Conservation (phyloP, 1,140 invertebrate genomes). For the Nymphalis io region DNA sequence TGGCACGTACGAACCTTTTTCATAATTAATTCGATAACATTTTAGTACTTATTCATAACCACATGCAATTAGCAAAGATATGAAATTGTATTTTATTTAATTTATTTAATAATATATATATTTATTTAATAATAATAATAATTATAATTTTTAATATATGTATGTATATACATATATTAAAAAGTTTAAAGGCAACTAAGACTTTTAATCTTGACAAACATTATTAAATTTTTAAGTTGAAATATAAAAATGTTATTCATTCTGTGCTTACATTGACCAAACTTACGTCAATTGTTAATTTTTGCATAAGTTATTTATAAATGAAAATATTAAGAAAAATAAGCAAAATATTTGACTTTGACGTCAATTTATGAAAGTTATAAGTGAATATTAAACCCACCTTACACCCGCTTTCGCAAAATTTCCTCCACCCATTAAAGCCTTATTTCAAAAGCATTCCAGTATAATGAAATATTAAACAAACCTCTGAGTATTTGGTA, state of each 20-base stretch:
- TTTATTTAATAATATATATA: neutral
- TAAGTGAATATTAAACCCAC: neutral
- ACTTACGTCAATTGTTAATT: too few species aligned
- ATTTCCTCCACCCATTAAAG: neutral
- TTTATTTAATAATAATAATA: neutral
- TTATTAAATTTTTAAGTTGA: too few species aligned
- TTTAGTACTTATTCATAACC: constrained; percentile 9
- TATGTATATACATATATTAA: neutral
- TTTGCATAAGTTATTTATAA: too few species aligned
- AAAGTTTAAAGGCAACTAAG: too few species aligned
- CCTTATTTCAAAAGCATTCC: constrained; percentile 23
- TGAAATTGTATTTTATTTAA: neutral
- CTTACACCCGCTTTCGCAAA: constrained; percentile 9
- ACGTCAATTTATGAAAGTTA: neutral
- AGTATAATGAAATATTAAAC: constrained; percentile 45
- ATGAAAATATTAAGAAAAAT: too few species aligned
- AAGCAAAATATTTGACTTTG: neutral
- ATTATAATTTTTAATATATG: neutral
- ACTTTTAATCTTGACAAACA: too few species aligned
- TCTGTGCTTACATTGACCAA: too few species aligned
- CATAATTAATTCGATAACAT: constrained; percentile 20
- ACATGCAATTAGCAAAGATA: constrained; percentile 10
- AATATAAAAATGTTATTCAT: too few species aligned
- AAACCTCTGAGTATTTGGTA: constrained; percentile 99
- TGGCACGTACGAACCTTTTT: constrained; percentile 9